Evolutionary conservation across 2,888 invertebrate species (phyloP).

Genomic region (Salticus scenicus): DNA sequence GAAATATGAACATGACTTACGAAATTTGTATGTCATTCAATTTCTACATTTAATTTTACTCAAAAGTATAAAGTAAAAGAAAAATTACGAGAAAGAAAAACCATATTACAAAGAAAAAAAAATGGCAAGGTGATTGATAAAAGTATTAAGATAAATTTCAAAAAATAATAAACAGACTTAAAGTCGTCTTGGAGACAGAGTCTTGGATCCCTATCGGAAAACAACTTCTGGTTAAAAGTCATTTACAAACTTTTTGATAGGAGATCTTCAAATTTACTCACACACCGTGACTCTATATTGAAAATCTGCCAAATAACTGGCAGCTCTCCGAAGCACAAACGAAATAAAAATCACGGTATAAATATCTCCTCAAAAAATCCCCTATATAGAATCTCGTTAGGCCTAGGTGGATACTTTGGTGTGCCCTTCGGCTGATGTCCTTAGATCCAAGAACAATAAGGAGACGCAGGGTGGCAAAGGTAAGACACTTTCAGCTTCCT

Average conservation of each 20-base stretch:
- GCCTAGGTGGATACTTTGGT: constrained; percentile 62
- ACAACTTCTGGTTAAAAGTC: background rate
- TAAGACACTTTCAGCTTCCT: constrained; percentile 38
- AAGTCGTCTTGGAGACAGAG: no score
- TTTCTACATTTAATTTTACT: no score
- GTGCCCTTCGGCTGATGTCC: constrained; percentile 58
- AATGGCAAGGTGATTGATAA: no score
- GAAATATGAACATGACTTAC: no score
- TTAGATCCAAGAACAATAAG: constrained; percentile 60
- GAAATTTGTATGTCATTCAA: no score
- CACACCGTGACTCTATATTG: constrained; percentile 2
- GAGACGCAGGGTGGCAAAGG: constrained; percentile 22
- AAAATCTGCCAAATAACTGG: constrained; percentile 11
- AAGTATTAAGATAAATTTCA: no score
- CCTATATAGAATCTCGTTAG: constrained; percentile 65
- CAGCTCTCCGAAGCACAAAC: background rate
- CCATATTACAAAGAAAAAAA: no score
- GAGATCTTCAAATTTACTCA: constrained; percentile 5
- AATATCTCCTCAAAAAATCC: background rate
- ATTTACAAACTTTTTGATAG: background rate
- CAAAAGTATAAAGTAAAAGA: no score
- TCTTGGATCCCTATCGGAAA: no score
- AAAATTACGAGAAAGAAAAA: no score
- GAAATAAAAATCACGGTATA: background rate
- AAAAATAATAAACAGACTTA: no score